A percentile compares a stretch with the other conserved stretches of the same genome.
Evolutionary conservation across 2,797 vertebrate species (phyloP).

Genomic region (Dendrocincla tyrannina): DNA sequence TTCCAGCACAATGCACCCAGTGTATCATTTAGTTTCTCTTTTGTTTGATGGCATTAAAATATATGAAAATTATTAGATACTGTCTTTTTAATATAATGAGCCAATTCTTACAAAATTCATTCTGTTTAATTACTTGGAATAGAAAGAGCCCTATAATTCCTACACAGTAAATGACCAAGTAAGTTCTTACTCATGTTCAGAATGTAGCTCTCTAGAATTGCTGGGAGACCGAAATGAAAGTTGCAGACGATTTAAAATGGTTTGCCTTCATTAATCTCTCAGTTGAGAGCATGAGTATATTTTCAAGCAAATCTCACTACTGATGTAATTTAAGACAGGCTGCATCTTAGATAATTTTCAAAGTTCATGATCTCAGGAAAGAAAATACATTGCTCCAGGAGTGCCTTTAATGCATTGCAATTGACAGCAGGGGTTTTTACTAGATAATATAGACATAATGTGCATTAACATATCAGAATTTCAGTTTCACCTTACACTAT

Average conservation of each 20-base stretch:
- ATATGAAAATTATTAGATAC: background rate
- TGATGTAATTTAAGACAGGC: background rate
- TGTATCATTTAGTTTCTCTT: background rate
- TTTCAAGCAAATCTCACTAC: background rate
- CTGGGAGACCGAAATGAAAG: background rate
- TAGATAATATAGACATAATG: accelerated
- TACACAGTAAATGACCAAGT: background rate
- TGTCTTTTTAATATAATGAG: background rate
- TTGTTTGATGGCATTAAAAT: background rate
- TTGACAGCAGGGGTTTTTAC: background rate
- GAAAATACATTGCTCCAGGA: background rate
- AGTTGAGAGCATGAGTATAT: background rate
- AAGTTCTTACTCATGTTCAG: background rate
- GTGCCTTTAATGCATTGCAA: background rate
- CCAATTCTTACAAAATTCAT: background rate
- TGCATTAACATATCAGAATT: background rate
- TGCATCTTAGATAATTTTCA: background rate
- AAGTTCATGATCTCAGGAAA: background rate
- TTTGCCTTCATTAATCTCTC: background rate
- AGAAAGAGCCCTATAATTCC: background rate
- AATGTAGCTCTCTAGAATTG: background rate
- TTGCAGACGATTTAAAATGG: background rate
- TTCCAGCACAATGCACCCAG: background rate
- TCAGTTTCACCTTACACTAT: background rate
- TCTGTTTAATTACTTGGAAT: background rate